Conservation (phyloP, 2,797 vertebrate species). For the Chelmon rostratus region DNA sequence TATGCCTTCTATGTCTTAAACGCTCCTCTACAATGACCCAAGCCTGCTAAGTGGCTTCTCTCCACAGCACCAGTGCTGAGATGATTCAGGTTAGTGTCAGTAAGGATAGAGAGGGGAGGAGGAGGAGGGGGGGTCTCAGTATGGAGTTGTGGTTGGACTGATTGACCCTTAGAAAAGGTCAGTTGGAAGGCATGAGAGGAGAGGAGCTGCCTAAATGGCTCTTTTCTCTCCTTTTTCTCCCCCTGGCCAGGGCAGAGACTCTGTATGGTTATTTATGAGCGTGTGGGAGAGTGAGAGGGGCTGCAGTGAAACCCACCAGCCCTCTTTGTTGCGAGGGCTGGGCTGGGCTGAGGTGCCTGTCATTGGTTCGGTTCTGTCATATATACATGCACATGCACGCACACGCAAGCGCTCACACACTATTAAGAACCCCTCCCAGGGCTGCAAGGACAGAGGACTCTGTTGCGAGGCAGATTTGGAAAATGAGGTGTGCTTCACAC, state of each 20-base stretch:
- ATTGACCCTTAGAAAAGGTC: conserved; percentile 83
- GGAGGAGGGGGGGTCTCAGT: conserved; percentile 9
- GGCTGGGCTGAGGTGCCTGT: conserved; percentile 72
- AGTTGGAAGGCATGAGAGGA: conserved; percentile 81
- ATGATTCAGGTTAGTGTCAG: conserved; percentile 77
- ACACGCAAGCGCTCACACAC: conserved; percentile 57
- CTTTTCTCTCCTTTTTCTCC: conserved; percentile 77
- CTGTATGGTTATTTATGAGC: conserved; percentile 84
- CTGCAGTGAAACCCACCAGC: conserved; percentile 71
- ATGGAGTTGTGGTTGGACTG: conserved; percentile 67
- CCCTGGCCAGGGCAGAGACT: conserved; percentile 69
- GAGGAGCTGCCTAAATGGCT: conserved; percentile 79
- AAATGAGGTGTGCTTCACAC: conserved; percentile 78
- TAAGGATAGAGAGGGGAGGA: conserved; percentile 14
- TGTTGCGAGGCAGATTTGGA: conserved; percentile 83
- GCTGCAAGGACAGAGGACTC: conserved; percentile 74
- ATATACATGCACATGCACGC: conserved; percentile 66
- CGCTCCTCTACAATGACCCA: conserved; percentile 68
- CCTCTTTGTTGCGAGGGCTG: conserved; percentile 72
- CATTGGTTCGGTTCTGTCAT: conserved; percentile 76
- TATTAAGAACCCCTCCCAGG: conserved; percentile 74
- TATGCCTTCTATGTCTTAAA: conserved; percentile 71
- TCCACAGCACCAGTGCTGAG: conserved; percentile 55
- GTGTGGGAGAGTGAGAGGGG: conserved; percentile 79
- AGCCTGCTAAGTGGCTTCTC: conserved; percentile 76